Base-by-base conservation (phyloP, 2,888 invertebrate genomes). In the Ectemnius lituratus region DNA sequence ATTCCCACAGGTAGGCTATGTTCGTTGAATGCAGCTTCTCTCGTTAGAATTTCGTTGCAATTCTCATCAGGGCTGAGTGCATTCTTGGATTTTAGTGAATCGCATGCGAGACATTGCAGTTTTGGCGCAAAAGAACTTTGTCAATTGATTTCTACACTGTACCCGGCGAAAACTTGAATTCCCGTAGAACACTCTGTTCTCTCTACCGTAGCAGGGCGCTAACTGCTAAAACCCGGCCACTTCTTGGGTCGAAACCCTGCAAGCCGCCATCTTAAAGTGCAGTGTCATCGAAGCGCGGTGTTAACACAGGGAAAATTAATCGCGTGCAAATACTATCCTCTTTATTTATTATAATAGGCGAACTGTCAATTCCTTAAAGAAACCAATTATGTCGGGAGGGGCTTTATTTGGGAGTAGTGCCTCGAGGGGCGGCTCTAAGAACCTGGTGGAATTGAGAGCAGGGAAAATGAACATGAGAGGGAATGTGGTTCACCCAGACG, bases 381-480 rank as follows among this genome's bases (percentile, higher is more conserved):
- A 37, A 2, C 37, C 46, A 72, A 79, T 65, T n/a, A 90, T 90
- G 90, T 93, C 94, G 78, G 92, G 93, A 75, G 94, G 94, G 79
- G 95, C 95, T 67, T 91, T 96, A 84, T 96, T 96, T 91, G 96
- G 96, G 37, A 95, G 94, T 90, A 92, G 95, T 78, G 94, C 95
- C 68, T 93, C 94, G 57, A 94, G 97, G 71, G 95, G 95, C 49
- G 96, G 96, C 69, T 97, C 94, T 83, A 97, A 97, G 90, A 97
- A 98, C 92, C 92, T 99, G 79, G 97, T 99, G 1, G 99, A 99
- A 92, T 98, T 98, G 90, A 95, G 97, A 85, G 98, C 99, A 80
- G 99, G 99, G 37, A 97, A 98, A 92, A 98, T 99, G 98, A 96
- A 94, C 76, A 93, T 98, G 91, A 97, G 96, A 91, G 98, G 97